A percentile compares a stretch with the other conserved stretches of the same genome.
Conservation (phyloP, 2,797 vertebrate genomes). For the Agapornis canus region DNA sequence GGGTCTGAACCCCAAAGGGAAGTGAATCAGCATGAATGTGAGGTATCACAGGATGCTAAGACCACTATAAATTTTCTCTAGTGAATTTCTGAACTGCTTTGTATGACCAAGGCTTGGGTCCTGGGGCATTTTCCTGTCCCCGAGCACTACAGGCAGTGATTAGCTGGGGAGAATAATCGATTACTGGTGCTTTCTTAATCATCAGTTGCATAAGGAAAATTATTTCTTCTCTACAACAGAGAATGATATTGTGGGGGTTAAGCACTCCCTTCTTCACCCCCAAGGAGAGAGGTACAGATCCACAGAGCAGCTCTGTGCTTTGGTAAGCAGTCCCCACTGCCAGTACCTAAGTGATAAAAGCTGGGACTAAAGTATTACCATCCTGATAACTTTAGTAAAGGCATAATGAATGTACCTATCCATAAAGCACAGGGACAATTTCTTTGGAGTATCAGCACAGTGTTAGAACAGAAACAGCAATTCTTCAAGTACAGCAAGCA, state of each 20-base stretch:
- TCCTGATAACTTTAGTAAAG: accelerated
- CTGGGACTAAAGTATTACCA: not conserved
- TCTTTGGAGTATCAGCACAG: not conserved
- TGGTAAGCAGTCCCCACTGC: not conserved
- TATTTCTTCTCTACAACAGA: not conserved
- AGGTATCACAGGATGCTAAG: not conserved
- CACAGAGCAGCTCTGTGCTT: not conserved
- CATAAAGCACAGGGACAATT: not conserved
- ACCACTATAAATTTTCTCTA: accelerated
- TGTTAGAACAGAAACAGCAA: not conserved
- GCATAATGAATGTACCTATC: not conserved
- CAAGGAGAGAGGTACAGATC: not conserved
- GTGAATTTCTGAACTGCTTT: not conserved
- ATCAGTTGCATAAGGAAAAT: not conserved
- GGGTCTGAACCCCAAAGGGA: not conserved
- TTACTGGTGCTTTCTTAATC: not conserved
- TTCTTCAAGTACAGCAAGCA: slow-evolving; percentile 21
- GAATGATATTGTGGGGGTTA: not conserved
- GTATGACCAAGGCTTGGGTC: not conserved
- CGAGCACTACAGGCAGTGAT: not conserved
- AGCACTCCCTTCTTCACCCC: not conserved
- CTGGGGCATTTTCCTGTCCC: not conserved
- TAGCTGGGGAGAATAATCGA: not conserved
- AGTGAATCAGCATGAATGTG: not conserved
- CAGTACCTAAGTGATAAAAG: not conserved